Base-by-base conservation (phyloP, 2,888 invertebrate genomes). In the Smittia sp. region DNA sequence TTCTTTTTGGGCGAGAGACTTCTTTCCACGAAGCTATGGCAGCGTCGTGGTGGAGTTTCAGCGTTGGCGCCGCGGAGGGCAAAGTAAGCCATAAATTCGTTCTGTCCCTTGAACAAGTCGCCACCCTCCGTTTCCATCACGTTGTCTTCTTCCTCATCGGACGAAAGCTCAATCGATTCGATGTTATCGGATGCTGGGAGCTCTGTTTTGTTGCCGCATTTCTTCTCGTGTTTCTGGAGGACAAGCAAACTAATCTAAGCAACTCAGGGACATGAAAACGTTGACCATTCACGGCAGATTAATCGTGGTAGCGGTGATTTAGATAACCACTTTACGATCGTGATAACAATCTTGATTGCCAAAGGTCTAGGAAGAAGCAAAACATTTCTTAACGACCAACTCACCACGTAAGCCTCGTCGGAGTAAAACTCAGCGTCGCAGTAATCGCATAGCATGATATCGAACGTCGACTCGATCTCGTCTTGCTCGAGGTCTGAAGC, bases 361-460 rank as follows among this genome's bases (percentile, higher is more conserved):
- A n/a, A n/a, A n/a, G n/a, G n/a, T n/a, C n/a, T n/a, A n/a, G n/a
- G n/a, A n/a, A n/a, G n/a, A n/a, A n/a, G n/a, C n/a, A n/a, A n/a
- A n/a, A n/a, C n/a, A n/a, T n/a, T n/a, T n/a, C n/a, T n/a, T n/a
- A n/a, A n/a, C n/a, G n/a, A n/a, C 13, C 46, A 41, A 75, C 75
- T 79, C 81, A 86, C 86, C 83, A 84, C 82, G 78, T 85, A 85
- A 76, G 86, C 84, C 76, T 83, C 81, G 67, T 83, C 80, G 66
- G 85, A 84, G 76, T 89, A 86, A 79, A 90, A 86, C 80, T 90
- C 90, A 75, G 88, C 89, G 81, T 90, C 91, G 80, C 90, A 90
- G 79, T 87, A 88, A 79, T 90, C 91, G 81, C 90, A 90, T 67
- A 90, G 83, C 80, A 89, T 90, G 77, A 90, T 90, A 78, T 90